Conservation (phyloP, 2,797 vertebrate species). For the Oreonectes daqikongensis region DNA sequence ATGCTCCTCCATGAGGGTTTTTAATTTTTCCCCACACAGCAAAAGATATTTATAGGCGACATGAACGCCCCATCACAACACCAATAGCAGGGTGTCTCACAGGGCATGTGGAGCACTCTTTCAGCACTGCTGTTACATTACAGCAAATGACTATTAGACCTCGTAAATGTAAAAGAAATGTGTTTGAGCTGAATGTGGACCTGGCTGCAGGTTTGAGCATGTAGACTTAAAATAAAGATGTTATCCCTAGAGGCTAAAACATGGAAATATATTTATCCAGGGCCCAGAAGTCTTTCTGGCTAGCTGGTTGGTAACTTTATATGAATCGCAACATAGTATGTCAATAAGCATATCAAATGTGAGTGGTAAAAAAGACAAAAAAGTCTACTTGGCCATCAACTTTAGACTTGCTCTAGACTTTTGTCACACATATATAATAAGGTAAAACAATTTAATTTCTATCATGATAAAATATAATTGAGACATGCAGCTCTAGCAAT, state of each 20-base stretch:
- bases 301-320: too few species aligned
- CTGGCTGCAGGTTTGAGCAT: slow-evolving; percentile 28
- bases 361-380: too few species aligned
- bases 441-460: too few species aligned
- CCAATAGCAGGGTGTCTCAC: slow-evolving; percentile 49
- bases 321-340: too few species aligned
- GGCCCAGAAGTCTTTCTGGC: too few species aligned
- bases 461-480: too few species aligned
- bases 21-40: slow-evolving; percentile 76
- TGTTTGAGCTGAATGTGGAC: neutral
- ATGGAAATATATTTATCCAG: neutral
- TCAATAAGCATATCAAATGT: too few species aligned
- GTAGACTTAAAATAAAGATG: neutral
- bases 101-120: slow-evolving; percentile 32
- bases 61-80: slow-evolving; percentile 36
- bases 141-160: slow-evolving; percentile 26
- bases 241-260: neutral
- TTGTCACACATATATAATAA: too few species aligned
- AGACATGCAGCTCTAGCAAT: too few species aligned
- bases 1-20: slow-evolving; percentile 68
- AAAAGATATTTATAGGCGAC: slow-evolving; percentile 80
- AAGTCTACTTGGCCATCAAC: too few species aligned
- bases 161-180: slow-evolving; percentile 19
- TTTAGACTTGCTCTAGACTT: too few species aligned
- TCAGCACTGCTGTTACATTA: slow-evolving; percentile 30